Evolutionary conservation across 2,797 vertebrate species (phyloP).

Genomic region (Lithobates sylvaticus): DNA sequence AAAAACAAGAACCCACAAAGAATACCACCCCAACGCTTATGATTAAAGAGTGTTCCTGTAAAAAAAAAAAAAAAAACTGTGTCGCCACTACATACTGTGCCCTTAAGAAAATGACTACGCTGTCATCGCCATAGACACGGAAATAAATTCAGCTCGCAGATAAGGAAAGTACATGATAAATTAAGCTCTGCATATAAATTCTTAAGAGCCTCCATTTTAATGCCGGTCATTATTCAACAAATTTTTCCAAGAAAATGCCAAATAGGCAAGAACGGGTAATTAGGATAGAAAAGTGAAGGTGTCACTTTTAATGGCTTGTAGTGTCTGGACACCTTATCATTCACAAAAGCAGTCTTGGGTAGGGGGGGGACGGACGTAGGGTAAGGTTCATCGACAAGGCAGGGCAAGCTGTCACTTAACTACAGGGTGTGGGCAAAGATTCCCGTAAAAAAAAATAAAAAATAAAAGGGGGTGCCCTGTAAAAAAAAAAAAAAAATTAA

Average conservation of each 20-base stretch:
- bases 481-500: constrained; percentile 1
- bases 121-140: constrained; percentile 94
- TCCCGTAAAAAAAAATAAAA: constrained; percentile 6
- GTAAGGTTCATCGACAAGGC: constrained; percentile 64
- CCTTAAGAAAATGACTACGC: constrained; percentile 98
- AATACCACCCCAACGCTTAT: constrained; percentile 79
- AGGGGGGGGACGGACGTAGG: constrained; percentile 69
- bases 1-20: constrained; percentile 78
- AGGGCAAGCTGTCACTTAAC: constrained; percentile 63
- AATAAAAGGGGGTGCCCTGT: constrained; percentile 53
- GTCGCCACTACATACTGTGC: constrained; percentile 93
- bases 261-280: constrained; percentile 99
- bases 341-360: constrained; percentile 75
- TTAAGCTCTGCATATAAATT: constrained; percentile 99
- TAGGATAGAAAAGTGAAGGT: constrained; percentile 99
- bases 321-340: constrained; percentile 89
- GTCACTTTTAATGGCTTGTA: constrained; percentile 99
- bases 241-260: constrained; percentile 99
- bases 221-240: constrained; percentile 99
- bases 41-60: constrained; percentile 86
- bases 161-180: constrained; percentile 99
- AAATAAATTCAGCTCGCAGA: constrained; percentile 98
- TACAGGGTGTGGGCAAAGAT: constrained; percentile 38
- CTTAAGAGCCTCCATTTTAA: constrained; percentile 99
- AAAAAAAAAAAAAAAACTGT: constrained; percentile 71